phyloP scores from a whole-genome alignment of 2,888 invertebrate species.

The Malthinus seriepunctatus region DNA sequence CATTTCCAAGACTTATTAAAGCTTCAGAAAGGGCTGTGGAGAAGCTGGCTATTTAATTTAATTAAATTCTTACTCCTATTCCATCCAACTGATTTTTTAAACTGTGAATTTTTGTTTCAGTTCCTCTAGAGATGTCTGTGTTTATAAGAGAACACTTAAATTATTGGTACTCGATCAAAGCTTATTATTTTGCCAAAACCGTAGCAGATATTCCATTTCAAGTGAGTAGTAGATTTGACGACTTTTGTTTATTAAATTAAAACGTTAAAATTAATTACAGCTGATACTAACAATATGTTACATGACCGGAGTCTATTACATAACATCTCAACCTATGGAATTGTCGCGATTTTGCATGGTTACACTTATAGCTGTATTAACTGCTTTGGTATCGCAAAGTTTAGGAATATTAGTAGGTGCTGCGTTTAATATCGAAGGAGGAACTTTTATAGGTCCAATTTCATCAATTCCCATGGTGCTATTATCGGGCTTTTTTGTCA shows the following conservation, averaged over 20 bases:
- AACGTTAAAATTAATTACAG: conserved; percentile 58
- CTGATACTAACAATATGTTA: conserved; percentile 85
- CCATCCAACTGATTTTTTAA: conserved; percentile 11
- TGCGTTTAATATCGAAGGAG: conserved; percentile 83
- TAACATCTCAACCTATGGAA: conserved; percentile 95
- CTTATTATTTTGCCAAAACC: conserved; percentile 97
- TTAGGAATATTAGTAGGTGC: conserved; percentile 91
- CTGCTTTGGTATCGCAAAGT: conserved; percentile 90
- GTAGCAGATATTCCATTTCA: conserved; percentile 95
- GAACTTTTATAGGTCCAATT: conserved; percentile 82
- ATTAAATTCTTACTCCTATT: too few species aligned
- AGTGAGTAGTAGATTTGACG: conserved; percentile 62
- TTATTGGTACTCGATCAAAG: conserved; percentile 95
- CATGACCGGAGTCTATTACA: conserved; percentile 89
- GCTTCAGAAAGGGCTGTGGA: too few species aligned
- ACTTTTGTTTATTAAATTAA: background rate
- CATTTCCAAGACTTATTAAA: too few species aligned
- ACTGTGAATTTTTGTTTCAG: conserved; percentile 57
- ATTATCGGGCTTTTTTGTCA: conserved; percentile 94
- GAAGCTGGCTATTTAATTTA: too few species aligned
- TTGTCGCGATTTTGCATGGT: conserved; percentile 81
- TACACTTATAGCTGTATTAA: conserved; percentile 74
- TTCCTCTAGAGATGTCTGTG: conserved; percentile 94
- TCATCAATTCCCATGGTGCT: conserved; percentile 89
- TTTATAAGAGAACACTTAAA: conserved; percentile 94